A percentile compares a stretch with the other conserved stretches of the same genome.
Evolutionary conservation across 2,888 invertebrate genomes (phyloP).

Genomic region (Drosophila yooni): DNA sequence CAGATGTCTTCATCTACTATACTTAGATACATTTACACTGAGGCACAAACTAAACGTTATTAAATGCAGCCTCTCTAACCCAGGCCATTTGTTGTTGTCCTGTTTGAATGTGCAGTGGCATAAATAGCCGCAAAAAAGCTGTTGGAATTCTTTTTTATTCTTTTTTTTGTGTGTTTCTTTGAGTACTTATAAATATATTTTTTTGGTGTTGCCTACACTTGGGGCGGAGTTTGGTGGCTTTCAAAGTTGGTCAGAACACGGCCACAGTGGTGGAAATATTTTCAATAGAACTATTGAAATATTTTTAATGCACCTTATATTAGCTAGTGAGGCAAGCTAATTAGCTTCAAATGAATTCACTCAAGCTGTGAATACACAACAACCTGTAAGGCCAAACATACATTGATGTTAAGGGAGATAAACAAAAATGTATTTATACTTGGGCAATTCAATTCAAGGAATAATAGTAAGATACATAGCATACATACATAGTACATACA

Average conservation of each 20-base stretch:
- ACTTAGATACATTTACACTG: constrained; percentile 42
- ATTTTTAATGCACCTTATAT: constrained; percentile 1
- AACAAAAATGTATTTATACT: neutral
- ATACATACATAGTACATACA: neutral
- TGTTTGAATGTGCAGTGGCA: constrained; percentile 54
- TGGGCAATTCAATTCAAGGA: neutral
- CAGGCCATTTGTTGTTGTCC: constrained; percentile 33
- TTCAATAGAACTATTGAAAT: neutral
- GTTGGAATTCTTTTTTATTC: constrained; percentile 29
- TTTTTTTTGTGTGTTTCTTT: constrained; percentile 42
- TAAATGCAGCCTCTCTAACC: constrained; percentile 65
- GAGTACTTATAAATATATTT: constrained; percentile 55
- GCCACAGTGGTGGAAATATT: constrained; percentile 49
- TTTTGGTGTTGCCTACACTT: constrained; percentile 59
- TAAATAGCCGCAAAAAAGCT: constrained; percentile 57
- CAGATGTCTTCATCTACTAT: constrained; percentile 42
- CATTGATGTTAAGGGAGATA: neutral
- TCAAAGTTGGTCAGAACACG: constrained; percentile 26
- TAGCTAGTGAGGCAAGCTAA: constrained; percentile 1
- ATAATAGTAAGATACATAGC: neutral
- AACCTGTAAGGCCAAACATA: neutral
- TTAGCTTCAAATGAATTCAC: constrained; percentile 3
- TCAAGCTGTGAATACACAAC: neutral
- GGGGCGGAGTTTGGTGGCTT: constrained; percentile 11
- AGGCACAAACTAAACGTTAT: constrained; percentile 69